Base-by-base conservation (phyloP, 2,113 vertebrate genomes). In the Laterallus jamaicensis region DNA sequence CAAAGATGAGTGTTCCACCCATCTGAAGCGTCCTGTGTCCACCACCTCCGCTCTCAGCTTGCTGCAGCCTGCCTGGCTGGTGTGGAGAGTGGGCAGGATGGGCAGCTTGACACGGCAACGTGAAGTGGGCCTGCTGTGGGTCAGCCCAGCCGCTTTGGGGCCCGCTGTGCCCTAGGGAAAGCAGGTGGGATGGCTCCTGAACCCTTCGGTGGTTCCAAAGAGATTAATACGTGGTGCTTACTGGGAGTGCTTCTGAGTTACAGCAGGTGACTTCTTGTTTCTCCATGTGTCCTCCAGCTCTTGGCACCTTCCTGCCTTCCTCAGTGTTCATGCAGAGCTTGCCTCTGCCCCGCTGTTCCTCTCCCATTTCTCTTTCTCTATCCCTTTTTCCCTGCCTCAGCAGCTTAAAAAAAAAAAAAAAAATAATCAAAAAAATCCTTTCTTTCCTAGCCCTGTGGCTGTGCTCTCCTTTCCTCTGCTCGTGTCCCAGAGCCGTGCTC, bases 401-500 rank as follows among this genome's bases (percentile, higher is more conserved):
- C 90, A 93, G 24, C 88, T 74, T 31, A 91, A 79, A 66, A 56
- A 81, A 55, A 94, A 32, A 94, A 32, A 31, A 39, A 12, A 20
- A 21, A 5, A 31, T 6, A 35, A 20, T 16, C 6, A 56, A 5
- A 31, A 21, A 29, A 78, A 67, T 40, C 95, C 68, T 93, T 90
- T 89, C 84, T 95, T 82, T 89, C 56, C 84, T 86, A 86, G 94
- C 94, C 95, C 91, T 15, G 75, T 85, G 92, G 95, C 69, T 86
- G 63, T 66, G 82, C 69, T 86, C 97, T 92, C 95, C 88, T 92
- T 73, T 86, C 95, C 95, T 47, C 92, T 24, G 92, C 96, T 89
- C 13, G 82, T 94, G 97, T 98, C 98, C 98, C 97, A 96, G 96
- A 97, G 98, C 98, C 94, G 92, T 94, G 95, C 98, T 98, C 96